These are phyloP conservation scores for Stichopus chloronotus DNA, from an alignment of 35 echinoderm and acorn worm species.

Conservation along the genomic window DNA sequence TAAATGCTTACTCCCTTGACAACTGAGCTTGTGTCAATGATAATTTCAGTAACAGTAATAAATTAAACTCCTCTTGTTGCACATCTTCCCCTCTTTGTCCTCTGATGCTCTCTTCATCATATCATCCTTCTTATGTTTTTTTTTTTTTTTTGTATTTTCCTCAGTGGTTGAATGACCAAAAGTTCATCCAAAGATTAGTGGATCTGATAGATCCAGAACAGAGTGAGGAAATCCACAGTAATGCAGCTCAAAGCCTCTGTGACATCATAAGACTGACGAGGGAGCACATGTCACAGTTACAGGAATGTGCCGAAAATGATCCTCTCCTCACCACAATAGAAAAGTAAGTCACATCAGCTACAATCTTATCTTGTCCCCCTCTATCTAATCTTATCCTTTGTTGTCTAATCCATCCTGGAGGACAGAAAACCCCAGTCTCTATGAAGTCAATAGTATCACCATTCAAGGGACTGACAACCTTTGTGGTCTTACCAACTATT, in stretches of 20 bases:
- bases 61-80: no score
- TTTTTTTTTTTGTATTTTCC: background rate
- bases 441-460: background rate
- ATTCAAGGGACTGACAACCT: background rate
- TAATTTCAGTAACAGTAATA: no score
- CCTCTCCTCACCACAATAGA: slow-evolving; percentile 92
- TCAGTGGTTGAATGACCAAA: slow-evolving; percentile 96
- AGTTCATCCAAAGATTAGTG: slow-evolving; percentile 93
- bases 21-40: no score
- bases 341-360: slow-evolving; percentile 70
- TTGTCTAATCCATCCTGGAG: background rate
- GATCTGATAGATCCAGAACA: slow-evolving; percentile 91
- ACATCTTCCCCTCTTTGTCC: no score
- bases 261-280: slow-evolving; percentile 91
- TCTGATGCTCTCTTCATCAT: no score
- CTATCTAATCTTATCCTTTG: background rate
- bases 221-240: slow-evolving; percentile 88
- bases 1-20: no score
- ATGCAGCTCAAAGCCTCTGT: slow-evolving; percentile 84
- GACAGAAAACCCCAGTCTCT: background rate
- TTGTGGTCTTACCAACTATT: no score
- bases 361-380: background rate
- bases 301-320: slow-evolving; percentile 94
- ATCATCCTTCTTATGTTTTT: background rate
- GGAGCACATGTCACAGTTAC: slow-evolving; percentile 99